Percentiles rank a stretch among this genome's conserved stretches.
Evolutionary conservation across 2,113 vertebrate species (phyloP).

Genomic region (Notothenia coriiceps): DNA sequence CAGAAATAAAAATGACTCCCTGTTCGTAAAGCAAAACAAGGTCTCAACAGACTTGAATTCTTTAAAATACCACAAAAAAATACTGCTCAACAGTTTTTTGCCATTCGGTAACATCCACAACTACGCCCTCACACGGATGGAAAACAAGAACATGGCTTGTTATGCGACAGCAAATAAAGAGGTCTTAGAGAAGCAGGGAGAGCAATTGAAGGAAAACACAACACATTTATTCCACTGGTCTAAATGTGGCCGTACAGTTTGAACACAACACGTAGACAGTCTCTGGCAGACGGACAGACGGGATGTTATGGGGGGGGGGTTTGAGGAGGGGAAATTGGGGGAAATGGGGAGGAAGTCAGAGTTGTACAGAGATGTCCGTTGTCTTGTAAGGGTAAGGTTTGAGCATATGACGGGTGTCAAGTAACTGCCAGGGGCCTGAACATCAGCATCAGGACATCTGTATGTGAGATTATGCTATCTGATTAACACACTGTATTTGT

Average conservation of each 20-base stretch:
- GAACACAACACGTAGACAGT: constrained; percentile 59
- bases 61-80: constrained; percentile 10
- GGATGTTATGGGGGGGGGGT: constrained; percentile 30
- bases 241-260: constrained; percentile 74
- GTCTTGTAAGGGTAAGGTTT: constrained; percentile 69
- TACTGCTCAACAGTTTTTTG: constrained; percentile 41
- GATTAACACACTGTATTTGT: constrained; percentile 35
- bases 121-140: constrained; percentile 30
- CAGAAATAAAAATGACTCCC: too few relatives aligned
- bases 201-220: constrained; percentile 74
- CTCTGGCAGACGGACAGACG: constrained; percentile 46
- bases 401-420: constrained; percentile 48
- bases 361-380: constrained; percentile 80
- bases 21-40: constrained; percentile 1
- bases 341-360: constrained; percentile 26
- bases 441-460: constrained; percentile 1
- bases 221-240: constrained; percentile 81
- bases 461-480: neutral
- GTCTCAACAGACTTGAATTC: neutral
- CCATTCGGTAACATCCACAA: constrained; percentile 41
- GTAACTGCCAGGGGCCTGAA: constrained; percentile 41
- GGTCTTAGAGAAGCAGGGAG: constrained; percentile 63
- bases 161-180: constrained; percentile 75
- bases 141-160: constrained; percentile 73
- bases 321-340: neutral